Evolutionary conservation across 2,797 vertebrate genomes (phyloP).

Genomic region (Anomalospiza imberbis): DNA sequence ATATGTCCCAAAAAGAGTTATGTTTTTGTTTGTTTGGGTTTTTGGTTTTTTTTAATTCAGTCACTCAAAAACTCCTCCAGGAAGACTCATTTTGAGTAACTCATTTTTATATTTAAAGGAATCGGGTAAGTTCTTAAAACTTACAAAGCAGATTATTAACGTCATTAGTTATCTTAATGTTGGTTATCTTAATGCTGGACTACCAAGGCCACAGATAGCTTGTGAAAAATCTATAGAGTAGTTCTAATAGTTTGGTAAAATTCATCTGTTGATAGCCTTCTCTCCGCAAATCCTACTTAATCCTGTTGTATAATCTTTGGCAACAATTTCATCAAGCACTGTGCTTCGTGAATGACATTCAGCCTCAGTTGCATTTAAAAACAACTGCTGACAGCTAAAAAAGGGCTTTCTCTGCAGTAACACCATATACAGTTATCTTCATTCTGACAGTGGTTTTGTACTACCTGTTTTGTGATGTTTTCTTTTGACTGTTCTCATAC

Average conservation of each 20-base stretch:
- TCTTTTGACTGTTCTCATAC: not conserved
- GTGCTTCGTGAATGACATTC: not conserved
- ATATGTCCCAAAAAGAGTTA: fast-evolving
- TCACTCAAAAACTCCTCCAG: not conserved
- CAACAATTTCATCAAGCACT: conserved; percentile 21
- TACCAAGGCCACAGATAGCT: not conserved
- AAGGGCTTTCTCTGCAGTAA: not conserved
- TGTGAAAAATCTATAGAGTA: not conserved
- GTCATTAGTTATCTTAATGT: not conserved
- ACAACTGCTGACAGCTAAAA: conserved; percentile 13
- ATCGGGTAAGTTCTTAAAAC: not conserved
- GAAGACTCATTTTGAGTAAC: not conserved
- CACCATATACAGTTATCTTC: not conserved
- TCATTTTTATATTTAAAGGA: not conserved
- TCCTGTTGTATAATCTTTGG: conserved; percentile 39
- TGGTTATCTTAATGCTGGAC: not conserved
- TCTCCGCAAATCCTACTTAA: conserved; percentile 28
- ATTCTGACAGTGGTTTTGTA: not conserved
- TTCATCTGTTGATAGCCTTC: not conserved
- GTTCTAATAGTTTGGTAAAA: not conserved
- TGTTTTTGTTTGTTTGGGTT: not conserved
- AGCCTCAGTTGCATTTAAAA: not conserved
- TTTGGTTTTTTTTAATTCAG: not conserved
- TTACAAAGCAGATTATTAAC: not conserved
- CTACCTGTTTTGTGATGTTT: not conserved